Base-by-base conservation (phyloP, 2,113 vertebrate species). In the Ammodytes marinus region DNA sequence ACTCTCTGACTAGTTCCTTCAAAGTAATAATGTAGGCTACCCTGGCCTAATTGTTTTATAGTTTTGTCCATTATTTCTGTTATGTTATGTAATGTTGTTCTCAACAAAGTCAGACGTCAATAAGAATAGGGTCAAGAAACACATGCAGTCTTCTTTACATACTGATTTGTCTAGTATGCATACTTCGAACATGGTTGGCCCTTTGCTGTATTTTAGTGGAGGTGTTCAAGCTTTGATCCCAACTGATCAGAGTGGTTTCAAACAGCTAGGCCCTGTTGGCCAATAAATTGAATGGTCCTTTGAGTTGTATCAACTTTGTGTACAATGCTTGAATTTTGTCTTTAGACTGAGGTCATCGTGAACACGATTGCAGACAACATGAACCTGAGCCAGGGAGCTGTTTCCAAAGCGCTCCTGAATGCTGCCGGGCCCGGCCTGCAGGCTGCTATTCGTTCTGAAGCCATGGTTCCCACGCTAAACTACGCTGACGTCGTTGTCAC, bases 271-370 rank as follows among this genome's bases (percentile, higher is more conserved):
- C 40, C 40, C 13, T 64, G 45, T 9, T n/a, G 10, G 59, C 17
- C 59, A 60, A 27, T 27, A 27, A 50, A 50, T 8, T 2, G n/a
- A 19, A 1, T 42, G 15, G 5, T 46, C 12, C 42, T n/a, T 27
- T 11, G 9, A 13, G 35, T 40, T 40, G 6, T 13, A 4, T n/a
- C 52, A 8, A 52, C 2, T 13, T 50, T 43, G 5, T 35, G 12
- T 39, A 14, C 7, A 0, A 10, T 19, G 40, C 11, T 61, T 66
- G 0, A 8, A 57, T 43, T 54, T 47, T 45, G 2, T 71, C 61
- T 39, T 5, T 93, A 99, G 98, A 95, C 94, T 0, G 94, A 95
- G 1, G 89, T 96, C 73, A 87, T 98, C 0, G 96, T 98, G 69
- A 98, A 96, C 92, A 97, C 95, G 1, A 55, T 98, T 47, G 86